Evolutionary conservation across 2,888 invertebrate species (phyloP).

Genomic region (Perizoma flavofasciatum): DNA sequence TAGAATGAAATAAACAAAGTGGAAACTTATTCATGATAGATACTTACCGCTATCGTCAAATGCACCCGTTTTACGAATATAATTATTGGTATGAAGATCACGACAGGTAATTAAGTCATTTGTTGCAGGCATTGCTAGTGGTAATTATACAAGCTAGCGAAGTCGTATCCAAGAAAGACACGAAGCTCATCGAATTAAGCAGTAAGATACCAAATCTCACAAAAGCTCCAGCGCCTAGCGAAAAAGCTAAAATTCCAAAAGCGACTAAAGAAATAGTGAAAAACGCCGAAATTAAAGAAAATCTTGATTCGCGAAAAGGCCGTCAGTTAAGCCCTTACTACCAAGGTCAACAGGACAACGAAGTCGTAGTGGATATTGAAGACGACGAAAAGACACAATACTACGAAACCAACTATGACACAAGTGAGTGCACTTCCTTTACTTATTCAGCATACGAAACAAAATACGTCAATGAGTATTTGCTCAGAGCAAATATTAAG

Average conservation of each 20-base stretch:
- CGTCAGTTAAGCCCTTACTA: slow-evolving; percentile 56
- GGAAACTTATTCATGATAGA: no score
- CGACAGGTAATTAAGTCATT: slow-evolving; percentile 23
- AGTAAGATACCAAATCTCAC: slow-evolving; percentile 28
- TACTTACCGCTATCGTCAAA: no score
- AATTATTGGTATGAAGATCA: no score
- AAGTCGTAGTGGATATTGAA: slow-evolving; percentile 88
- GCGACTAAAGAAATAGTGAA: slow-evolving; percentile 12
- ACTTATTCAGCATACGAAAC: slow-evolving; percentile 15
- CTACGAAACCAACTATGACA: slow-evolving; percentile 89
- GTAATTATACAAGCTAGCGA: slow-evolving; percentile 60
- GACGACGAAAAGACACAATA: slow-evolving; percentile 90
- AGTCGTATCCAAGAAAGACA: slow-evolving; percentile 51
- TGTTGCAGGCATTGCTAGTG: slow-evolving; percentile 69
- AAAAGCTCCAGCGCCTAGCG: slow-evolving; percentile 25
- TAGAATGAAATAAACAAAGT: no score
- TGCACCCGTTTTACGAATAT: no score
- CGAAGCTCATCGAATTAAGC: slow-evolving; percentile 37
- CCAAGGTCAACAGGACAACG: slow-evolving; percentile 69
- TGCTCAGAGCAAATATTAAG: slow-evolving; percentile 18
- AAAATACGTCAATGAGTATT: slow-evolving; percentile 19
- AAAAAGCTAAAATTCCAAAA: slow-evolving; percentile 16
- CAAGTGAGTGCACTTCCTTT: slow-evolving; percentile 82
- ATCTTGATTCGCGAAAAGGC: slow-evolving; percentile 46
- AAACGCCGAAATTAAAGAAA: slow-evolving; percentile 26